phyloP scores from a whole-genome alignment of 2,888 invertebrate species.

The Conomelus anceps region DNA sequence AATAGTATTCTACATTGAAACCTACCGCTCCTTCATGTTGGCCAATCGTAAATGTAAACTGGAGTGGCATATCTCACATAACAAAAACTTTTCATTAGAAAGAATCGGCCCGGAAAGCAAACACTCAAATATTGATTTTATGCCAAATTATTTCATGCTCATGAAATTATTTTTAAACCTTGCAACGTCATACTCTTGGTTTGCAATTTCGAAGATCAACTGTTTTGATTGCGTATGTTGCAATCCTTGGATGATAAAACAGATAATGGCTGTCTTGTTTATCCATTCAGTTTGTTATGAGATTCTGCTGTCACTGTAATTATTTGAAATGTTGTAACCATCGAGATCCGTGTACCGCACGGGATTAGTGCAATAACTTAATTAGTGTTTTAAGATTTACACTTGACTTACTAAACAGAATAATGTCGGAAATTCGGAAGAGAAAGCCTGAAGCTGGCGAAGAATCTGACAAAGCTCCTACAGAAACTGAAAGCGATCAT shows the following conservation, averaged over 20 bases:
- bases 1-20: no score
- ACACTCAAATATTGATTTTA: neutral
- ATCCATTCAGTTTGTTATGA: neutral
- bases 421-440: slow-evolving; percentile 29
- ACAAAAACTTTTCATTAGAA: no score
- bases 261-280: neutral
- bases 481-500: slow-evolving; percentile 27
- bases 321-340: neutral
- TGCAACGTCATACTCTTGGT: neutral
- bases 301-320: neutral
- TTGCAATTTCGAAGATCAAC: neutral
- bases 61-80: no score
- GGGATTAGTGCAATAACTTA: neutral
- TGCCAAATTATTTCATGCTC: neutral
- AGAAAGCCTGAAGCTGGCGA: slow-evolving; percentile 25
- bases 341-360: neutral
- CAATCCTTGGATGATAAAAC: neutral
- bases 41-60: no score
- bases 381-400: neutral
- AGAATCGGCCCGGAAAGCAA: neutral
- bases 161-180: neutral
- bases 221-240: neutral
- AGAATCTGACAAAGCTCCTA: slow-evolving; percentile 16
- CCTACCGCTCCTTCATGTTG: no score
- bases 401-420: neutral